These are phyloP conservation scores for Acipenser ruthenus DNA, from an alignment of 2,797 vertebrate species.

Conservation along the genomic window DNA sequence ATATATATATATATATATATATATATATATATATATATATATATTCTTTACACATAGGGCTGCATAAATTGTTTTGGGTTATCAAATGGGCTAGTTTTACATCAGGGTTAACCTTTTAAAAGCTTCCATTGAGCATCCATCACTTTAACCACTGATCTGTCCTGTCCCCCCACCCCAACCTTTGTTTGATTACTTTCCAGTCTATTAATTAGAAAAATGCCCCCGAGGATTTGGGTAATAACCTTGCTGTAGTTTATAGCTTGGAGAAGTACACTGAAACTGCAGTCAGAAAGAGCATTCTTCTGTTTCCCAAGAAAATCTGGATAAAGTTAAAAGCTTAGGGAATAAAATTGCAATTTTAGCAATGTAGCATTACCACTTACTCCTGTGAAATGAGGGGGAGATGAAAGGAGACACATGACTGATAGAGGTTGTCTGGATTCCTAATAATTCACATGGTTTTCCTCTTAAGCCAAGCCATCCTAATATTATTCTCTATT, in stretches of 20 bases:
- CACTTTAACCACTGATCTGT: not conserved
- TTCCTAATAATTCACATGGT: not conserved
- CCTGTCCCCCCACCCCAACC: not conserved
- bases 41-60: too few relatives aligned
- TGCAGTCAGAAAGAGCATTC: not conserved
- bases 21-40: too few relatives aligned
- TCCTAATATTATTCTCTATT: not conserved
- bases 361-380: not conserved
- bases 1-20: too few relatives aligned
- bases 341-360: not conserved
- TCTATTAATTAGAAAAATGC: not conserved
- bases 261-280: not conserved
- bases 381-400: not conserved
- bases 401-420: not conserved
- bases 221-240: not conserved
- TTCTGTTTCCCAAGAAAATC: not conserved
- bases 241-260: not conserved
- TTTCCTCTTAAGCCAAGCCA: not conserved
- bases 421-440: not conserved
- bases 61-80: too few relatives aligned
- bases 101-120: not conserved
- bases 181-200: not conserved
- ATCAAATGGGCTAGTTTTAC: too few relatives aligned
- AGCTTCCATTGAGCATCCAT: not conserved
- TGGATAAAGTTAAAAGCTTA: not conserved